Evolutionary conservation across 2,797 vertebrate genomes (phyloP), one percentile per base, ranked within the genome.

Genomic region (Lepilemur septentrionalis): DNA sequence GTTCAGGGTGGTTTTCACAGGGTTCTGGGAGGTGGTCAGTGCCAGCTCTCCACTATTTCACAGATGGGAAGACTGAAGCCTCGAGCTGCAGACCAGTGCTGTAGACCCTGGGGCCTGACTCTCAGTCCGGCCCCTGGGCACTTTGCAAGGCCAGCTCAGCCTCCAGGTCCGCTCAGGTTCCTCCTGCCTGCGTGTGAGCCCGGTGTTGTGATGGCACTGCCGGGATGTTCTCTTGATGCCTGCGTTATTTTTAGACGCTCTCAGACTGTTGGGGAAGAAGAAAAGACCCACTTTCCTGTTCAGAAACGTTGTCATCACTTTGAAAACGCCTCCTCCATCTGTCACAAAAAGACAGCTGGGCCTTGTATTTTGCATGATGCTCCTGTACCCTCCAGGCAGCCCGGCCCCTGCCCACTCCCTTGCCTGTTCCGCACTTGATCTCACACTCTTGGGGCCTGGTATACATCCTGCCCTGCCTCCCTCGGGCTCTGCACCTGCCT

Each of bases 151-250:
- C 28, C 11, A 1, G 35, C 9, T 67, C 59, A 41, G 28, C 70
- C 70, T 69, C 57, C 10, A 1, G 0, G 69, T 30, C 25, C 32
- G 1, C 32, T 6, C 30, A 4, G 89, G 59, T 30, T 30, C 35
- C 38, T 70, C 48, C 63, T 52, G 50, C 15, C 81, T 67, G 79
- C 70, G 41, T 18, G 0, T 22, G 67, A 83, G 69, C 43, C 55
- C 15, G 8, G 57, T 1, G 0, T 25, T 32, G 0, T 5, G 12
- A 30, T 5, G 46, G 17, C 55, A 15, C n/a, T 4, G 2, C 73
- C 7, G 8, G 83, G 41, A 59, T 22, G 72, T 48, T 61, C 87
- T 69, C 78, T 41, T 35, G 23, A 25, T 8, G 43, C 38, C n/a
- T 13, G 46, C 35, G 73, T 81, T n/a, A 65, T 50, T 92, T 82